Evolutionary conservation across 2,888 invertebrate genomes (phyloP), one percentile per base, ranked within the genome.

Genomic region (Calliscelio sp.): DNA sequence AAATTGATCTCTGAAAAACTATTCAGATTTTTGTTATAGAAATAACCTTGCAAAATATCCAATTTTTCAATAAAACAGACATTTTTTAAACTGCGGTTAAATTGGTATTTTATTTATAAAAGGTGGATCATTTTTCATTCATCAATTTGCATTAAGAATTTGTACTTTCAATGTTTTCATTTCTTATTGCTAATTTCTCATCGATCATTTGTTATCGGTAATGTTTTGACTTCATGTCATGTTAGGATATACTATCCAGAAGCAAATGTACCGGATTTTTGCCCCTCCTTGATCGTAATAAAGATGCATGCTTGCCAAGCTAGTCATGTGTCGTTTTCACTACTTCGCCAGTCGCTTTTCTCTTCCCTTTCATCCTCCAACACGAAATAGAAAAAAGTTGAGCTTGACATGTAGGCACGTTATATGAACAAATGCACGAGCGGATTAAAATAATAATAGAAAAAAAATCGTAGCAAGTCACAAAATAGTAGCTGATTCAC

Each of bases 241-340:
- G 11, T 6, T 38, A 14, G 2, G 14, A 14, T 38, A 28, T 28
- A 28, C 8, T 6, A 28, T 28, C 4, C 28, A 28, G 28, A 28
- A 28, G 8, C 28, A 28, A 8, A 28, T 6, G 8, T 28, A 28
- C 28, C 4, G 28, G 28, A 28, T 28, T 28, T 28, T 7, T 16
- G 44, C 5, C 44, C 16, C n/a, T 63, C 16, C 24, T n/a, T 22
- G 14, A 49, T 49, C 71, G 28, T 71, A 57, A 71, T 59, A 71
- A 71, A 71, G 71, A 71, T 38, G 57, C 71, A 71, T 41, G 57
- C 46, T 46, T 25, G 10, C 20, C n/a, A 32, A 46, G 20, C 44
- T 59, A 70, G 41, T 38, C 41, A 70, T 24, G 22, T 41, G 63
- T 63, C 44, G 44, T 63, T 63, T 41, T 22, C 63, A 63, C 44